Evolutionary conservation across 2,888 invertebrate genomes (phyloP), one percentile per base, ranked within the genome.

Genomic region (Agrochola circellaris): DNA sequence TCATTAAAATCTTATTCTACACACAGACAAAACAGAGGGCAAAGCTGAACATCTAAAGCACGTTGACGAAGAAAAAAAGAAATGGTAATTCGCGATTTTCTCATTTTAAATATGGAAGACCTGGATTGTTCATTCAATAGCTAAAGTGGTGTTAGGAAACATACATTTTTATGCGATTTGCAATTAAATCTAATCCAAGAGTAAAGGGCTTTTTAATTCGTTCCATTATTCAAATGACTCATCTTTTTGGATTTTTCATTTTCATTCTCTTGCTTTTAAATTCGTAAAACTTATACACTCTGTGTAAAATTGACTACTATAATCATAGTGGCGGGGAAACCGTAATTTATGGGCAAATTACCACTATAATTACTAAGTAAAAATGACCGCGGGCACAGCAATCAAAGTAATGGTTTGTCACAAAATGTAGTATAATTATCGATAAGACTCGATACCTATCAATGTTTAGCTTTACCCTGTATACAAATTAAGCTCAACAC

Each of bases 401-500:
- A 76, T 74, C 64, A 79, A 42, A 73, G 38, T 65, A 75, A 68
- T 61, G 42, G 60, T 61, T 56, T 48, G 42, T n/a, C 23, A 76
- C 71, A 61, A 76, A 79, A 71, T 64, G n/a, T 68, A 30, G 45
- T 73, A 20, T 60, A 68, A 75, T 77, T 77, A 75, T 62, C 48
- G 74, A 79, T 74, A 81, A 81, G 65, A 62, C 42, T 82, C 65
- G 61, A 86, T 34, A 61, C 61, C 61, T 20, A 38, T 13, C 17
- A 38, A 68, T 84, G 82, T 89, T 90, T 79, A 87, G 86, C 87
- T 87, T 89, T 73, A 85, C 84, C 84, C 82, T 79, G 69, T 81
- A 82, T 79, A 83, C 78, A 87, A 90, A 88, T 84, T 87, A 89
- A 90, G 87, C 87, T 90, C 89, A 89, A 89, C 83, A 86, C 82